Conservation (phyloP, 2,113 vertebrate genomes). For the Megatriorchis doriae region DNA sequence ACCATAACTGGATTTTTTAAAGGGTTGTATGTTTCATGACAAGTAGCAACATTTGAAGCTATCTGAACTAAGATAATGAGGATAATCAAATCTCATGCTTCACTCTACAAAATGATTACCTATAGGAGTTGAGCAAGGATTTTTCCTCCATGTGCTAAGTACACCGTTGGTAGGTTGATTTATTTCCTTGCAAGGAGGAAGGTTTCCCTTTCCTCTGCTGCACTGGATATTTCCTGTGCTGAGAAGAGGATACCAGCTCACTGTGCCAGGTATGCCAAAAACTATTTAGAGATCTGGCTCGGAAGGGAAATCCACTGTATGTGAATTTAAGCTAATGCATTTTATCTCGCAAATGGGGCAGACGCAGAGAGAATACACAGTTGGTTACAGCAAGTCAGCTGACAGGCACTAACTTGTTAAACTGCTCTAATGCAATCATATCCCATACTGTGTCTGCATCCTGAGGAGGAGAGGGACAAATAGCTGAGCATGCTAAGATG, state of each 20-base stretch:
- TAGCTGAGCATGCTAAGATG: not conserved
- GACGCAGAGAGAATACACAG: not conserved
- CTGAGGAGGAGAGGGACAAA: not conserved
- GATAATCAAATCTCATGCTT: slow-evolving; percentile 49
- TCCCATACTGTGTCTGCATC: not conserved
- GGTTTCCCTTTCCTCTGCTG: not conserved
- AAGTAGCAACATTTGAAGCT: slow-evolving; percentile 2
- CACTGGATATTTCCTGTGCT: not conserved
- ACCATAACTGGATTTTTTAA: not conserved
- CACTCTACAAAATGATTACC: not conserved
- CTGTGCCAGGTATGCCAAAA: slow-evolving; percentile 27
- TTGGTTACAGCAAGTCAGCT: slow-evolving; percentile 7
- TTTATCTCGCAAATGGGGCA: not conserved
- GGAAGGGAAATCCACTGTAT: not conserved
- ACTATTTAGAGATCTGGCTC: not conserved
- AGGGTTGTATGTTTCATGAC: slow-evolving; percentile 14
- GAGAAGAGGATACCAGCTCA: not conserved
- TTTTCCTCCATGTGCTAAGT: not conserved
- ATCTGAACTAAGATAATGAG: slow-evolving; percentile 17
- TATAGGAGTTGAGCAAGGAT: not conserved
- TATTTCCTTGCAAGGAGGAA: not conserved
- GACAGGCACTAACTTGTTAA: slow-evolving; percentile 30
- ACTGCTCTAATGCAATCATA: not conserved
- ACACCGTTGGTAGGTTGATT: not conserved
- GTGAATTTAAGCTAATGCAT: slow-evolving; percentile 2